Percentiles rank a stretch among this genome's conserved stretches.
Conservation (phyloP, 2,888 invertebrate species). For the Pristionchus maxplancki region DNA sequence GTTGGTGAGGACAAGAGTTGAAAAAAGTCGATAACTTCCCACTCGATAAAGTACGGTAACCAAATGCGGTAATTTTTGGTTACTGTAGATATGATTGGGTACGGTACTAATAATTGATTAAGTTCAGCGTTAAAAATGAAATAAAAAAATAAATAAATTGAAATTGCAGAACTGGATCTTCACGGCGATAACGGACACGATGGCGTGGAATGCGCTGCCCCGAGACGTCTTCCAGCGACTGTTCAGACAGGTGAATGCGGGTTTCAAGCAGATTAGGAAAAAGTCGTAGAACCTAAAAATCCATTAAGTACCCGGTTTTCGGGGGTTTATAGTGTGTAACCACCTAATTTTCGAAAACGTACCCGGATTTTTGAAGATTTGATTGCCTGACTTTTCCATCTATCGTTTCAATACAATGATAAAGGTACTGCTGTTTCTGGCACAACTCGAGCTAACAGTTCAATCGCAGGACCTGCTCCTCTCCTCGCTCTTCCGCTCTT, state of each 20-base stretch:
- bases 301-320: no score
- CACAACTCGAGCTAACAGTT: neutral
- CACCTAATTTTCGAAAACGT: no score
- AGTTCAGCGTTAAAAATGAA: no score
- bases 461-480: slow-evolving; percentile 91
- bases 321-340: neutral
- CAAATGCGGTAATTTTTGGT: no score
- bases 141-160: neutral
- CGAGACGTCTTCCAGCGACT: slow-evolving; percentile 93
- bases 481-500: slow-evolving; percentile 98
- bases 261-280: no score
- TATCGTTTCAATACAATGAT: neutral
- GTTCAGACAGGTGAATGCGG: slow-evolving; percentile 84
- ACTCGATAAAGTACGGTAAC: no score
- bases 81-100: no score
- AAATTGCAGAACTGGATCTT: slow-evolving; percentile 92
- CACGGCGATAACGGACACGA: slow-evolving; percentile 99
- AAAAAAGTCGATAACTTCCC: no score
- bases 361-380: no score
- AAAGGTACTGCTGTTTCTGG: neutral
- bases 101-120: no score
- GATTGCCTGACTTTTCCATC: no score
- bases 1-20: neutral
- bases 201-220: slow-evolving; percentile 97
- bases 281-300: no score